These are phyloP conservation scores for Auanema sp. DNA, from an alignment of 2,888 invertebrate genomes.

Conservation along the genomic window DNA sequence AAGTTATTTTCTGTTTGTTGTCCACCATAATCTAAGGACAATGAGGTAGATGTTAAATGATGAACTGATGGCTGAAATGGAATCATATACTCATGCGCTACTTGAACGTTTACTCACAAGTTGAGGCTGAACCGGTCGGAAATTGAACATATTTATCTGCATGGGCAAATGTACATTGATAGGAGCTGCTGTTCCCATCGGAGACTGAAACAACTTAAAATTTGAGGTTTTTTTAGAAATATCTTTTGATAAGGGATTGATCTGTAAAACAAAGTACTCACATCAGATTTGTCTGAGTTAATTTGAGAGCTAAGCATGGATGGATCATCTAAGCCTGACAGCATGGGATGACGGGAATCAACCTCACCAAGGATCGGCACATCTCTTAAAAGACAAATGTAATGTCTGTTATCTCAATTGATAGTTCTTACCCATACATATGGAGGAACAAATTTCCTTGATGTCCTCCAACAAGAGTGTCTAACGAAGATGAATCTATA, in stretches of 20 bases:
- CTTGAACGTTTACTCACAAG: slow-evolving; percentile 27
- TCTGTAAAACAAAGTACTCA: background rate
- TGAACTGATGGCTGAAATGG: slow-evolving; percentile 49
- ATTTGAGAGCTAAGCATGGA: slow-evolving; percentile 25
- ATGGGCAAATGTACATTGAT: slow-evolving; percentile 30
- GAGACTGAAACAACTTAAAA: slow-evolving; percentile 13
- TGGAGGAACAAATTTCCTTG: slow-evolving; percentile 44
- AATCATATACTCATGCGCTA: background rate
- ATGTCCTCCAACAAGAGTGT: slow-evolving; percentile 43
- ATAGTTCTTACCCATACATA: slow-evolving; percentile 33
- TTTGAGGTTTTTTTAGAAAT: background rate
- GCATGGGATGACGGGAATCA: slow-evolving; percentile 24
- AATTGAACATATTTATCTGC: slow-evolving; percentile 43
- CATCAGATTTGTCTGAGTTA: slow-evolving; percentile 25
- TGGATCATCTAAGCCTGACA: slow-evolving; percentile 27
- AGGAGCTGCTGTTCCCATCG: slow-evolving; percentile 19
- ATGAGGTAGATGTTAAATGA: slow-evolving; percentile 39
- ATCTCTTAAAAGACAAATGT: background rate
- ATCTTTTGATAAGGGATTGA: too few species aligned
- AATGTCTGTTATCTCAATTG: background rate
- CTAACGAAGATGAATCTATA: slow-evolving; percentile 45
- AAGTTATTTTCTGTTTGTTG: slow-evolving; percentile 16
- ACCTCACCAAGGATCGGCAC: background rate
- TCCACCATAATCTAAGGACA: slow-evolving; percentile 23
- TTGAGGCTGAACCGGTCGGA: slow-evolving; percentile 25